Percentiles rank a stretch among this genome's conserved stretches.
Evolutionary conservation across 2,888 invertebrate species (phyloP).

Genomic region (Tanytarsus gracilentus): DNA sequence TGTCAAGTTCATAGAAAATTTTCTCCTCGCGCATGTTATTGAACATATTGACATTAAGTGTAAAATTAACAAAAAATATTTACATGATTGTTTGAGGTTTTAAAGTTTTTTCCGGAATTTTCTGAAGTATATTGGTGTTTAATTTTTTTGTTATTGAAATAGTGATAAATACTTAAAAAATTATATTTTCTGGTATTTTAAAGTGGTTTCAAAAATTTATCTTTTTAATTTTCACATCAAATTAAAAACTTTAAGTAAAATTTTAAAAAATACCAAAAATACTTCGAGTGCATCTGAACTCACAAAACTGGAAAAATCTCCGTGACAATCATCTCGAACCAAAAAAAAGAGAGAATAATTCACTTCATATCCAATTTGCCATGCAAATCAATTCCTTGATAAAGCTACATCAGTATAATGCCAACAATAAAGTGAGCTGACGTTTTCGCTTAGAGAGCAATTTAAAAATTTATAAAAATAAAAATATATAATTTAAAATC

Average conservation of each 20-base stretch:
- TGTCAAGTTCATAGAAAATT: slow-evolving; percentile 19
- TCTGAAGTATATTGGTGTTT: too few relatives aligned
- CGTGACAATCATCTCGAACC: neutral
- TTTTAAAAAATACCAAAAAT: too few relatives aligned
- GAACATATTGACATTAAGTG: neutral
- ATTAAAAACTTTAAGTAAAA: too few relatives aligned
- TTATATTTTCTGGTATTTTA: too few relatives aligned
- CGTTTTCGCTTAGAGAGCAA: slow-evolving; percentile 28
- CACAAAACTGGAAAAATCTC: too few relatives aligned
- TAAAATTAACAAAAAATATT: neutral
- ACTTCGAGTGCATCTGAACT: too few relatives aligned
- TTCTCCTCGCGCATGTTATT: neutral
- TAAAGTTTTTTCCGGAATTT: too few relatives aligned
- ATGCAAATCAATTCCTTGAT: slow-evolving; percentile 28
- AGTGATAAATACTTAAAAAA: too few relatives aligned
- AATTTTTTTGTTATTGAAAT: too few relatives aligned
- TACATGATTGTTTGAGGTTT: too few relatives aligned
- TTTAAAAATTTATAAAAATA: slow-evolving; percentile 26
- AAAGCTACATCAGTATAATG: neutral
- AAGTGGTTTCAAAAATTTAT: too few relatives aligned
- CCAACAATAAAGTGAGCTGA: slow-evolving; percentile 11
- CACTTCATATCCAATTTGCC: slow-evolving; percentile 4
- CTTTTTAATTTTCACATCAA: too few relatives aligned
- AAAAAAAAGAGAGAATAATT: neutral
- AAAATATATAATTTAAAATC: slow-evolving; percentile 20